A percentile compares a stretch with the other conserved stretches of the same genome.
Conservation (phyloP, 1,140 invertebrate genomes). For the Scaptomyza hsui region DNA sequence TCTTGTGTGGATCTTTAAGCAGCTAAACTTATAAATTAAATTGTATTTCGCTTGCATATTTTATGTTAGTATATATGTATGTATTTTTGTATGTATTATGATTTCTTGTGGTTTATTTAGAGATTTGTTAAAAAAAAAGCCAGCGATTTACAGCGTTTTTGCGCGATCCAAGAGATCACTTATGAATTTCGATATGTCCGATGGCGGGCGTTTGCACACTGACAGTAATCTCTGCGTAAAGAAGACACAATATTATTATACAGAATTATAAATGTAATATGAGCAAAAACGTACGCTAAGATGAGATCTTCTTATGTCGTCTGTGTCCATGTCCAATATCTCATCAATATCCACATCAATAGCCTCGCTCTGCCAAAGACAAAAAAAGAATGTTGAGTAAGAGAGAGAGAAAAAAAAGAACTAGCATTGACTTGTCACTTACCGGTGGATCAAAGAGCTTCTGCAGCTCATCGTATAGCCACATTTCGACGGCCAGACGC, state of each 20-base stretch:
- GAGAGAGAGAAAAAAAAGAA: background rate
- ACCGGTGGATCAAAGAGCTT: constrained; percentile 93
- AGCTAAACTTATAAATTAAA: constrained; percentile 72
- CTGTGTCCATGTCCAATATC: constrained; percentile 95
- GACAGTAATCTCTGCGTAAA: constrained; percentile 88
- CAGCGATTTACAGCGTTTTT: constrained; percentile 89
- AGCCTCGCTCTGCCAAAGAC: constrained; percentile 85
- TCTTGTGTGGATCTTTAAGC: constrained; percentile 57
- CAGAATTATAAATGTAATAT: background rate
- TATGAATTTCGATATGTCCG: constrained; percentile 96
- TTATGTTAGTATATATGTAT: constrained; percentile 49
- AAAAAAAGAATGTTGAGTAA: background rate
- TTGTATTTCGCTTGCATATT: constrained; percentile 62
- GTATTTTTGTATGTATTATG: constrained; percentile 47
- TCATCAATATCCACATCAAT: constrained; percentile 97
- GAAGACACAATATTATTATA: background rate
- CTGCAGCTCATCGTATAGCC: constrained; percentile 97
- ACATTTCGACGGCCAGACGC: constrained; percentile 97
- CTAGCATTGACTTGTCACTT: constrained; percentile 78
- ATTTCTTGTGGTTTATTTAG: constrained; percentile 35
- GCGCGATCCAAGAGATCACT: constrained; percentile 94
- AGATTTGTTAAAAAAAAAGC: constrained; percentile 27
- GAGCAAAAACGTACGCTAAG: constrained; percentile 87
- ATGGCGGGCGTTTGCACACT: constrained; percentile 92
- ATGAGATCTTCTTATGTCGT: constrained; percentile 92